Evolutionary conservation across 2,113 vertebrate genomes (phyloP).

Genomic region (Eublepharis macularius): DNA sequence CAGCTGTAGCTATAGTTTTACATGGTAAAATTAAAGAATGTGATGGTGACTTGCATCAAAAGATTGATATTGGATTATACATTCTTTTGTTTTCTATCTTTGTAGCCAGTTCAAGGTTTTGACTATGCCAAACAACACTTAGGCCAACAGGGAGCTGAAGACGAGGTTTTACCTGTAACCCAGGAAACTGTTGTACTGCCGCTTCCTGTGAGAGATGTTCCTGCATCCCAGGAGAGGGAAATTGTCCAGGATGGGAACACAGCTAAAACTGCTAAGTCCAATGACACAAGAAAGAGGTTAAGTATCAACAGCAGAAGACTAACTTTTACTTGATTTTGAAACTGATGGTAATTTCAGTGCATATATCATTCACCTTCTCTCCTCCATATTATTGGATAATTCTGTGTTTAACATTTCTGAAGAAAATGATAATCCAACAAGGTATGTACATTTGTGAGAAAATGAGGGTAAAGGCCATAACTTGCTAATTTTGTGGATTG

Average conservation of each 20-base stretch:
- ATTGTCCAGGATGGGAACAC: slow-evolving; percentile 85
- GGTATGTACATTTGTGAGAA: too few species aligned
- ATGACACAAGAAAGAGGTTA: slow-evolving; percentile 94
- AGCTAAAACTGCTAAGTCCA: slow-evolving; percentile 86
- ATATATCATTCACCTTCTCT: background rate
- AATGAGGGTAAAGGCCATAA: too few species aligned
- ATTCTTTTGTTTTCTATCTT: slow-evolving; percentile 23
- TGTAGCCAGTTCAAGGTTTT: slow-evolving; percentile 96
- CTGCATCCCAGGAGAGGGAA: slow-evolving; percentile 88
- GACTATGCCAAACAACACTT: slow-evolving; percentile 98
- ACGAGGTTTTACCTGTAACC: slow-evolving; percentile 89
- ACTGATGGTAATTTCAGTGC: background rate
- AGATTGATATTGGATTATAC: background rate
- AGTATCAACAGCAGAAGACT: background rate
- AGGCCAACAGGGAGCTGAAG: slow-evolving; percentile 93
- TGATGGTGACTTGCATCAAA: background rate
- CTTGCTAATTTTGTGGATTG: too few species aligned
- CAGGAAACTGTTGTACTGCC: slow-evolving; percentile 93
- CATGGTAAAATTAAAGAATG: background rate
- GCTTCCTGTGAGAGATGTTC: slow-evolving; percentile 85
- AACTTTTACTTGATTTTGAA: background rate
- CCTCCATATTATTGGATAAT: too few species aligned
- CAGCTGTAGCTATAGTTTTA: background rate
- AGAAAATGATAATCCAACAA: background rate
- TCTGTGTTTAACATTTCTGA: background rate